Evolutionary conservation across 2,797 vertebrate genomes (phyloP).

Genomic region (Hydrocynus forskahlii): DNA sequence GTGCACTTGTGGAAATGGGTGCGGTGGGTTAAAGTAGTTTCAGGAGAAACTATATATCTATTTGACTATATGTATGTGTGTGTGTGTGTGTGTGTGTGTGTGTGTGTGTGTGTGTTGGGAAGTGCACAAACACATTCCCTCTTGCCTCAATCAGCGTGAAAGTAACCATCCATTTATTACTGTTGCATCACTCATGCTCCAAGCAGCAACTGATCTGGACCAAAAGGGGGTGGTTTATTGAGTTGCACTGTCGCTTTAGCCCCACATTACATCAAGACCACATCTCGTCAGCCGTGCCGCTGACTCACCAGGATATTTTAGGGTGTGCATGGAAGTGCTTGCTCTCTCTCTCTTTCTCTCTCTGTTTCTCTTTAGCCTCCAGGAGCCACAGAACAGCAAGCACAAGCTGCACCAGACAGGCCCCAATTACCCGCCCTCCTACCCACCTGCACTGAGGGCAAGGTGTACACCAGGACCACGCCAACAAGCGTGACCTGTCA

Average conservation of each 20-base stretch:
- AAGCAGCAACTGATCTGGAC: slow-evolving; percentile 15
- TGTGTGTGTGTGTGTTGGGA: neutral
- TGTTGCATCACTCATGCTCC: slow-evolving; percentile 9
- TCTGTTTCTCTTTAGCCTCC: slow-evolving; percentile 21
- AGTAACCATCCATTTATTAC: slow-evolving; percentile 20
- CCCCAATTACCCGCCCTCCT: slow-evolving; percentile 5
- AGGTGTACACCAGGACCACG: slow-evolving; percentile 9
- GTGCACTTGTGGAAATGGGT: slow-evolving; percentile 65
- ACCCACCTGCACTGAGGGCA: slow-evolving; percentile 18
- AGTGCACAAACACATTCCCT: neutral
- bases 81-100: neutral
- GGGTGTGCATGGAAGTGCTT: slow-evolving; percentile 36
- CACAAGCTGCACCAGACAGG: slow-evolving; percentile 5
- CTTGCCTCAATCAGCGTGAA: slow-evolving; percentile 2
- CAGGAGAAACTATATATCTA: slow-evolving; percentile 3
- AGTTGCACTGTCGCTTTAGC: slow-evolving; percentile 14
- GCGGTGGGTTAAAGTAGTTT: slow-evolving; percentile 1
- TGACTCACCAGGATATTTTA: slow-evolving; percentile 57
- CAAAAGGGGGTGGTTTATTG: slow-evolving; percentile 17
- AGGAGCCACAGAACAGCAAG: slow-evolving; percentile 10
- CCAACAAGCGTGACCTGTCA: slow-evolving; percentile 19
- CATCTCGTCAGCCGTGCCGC: slow-evolving; percentile 37
- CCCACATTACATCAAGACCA: slow-evolving; percentile 40
- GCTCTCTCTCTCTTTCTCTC: slow-evolving; percentile 26
- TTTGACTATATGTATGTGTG: neutral